Conservation (phyloP, 2,888 invertebrate species). For the Callinectes sapidus region DNA sequence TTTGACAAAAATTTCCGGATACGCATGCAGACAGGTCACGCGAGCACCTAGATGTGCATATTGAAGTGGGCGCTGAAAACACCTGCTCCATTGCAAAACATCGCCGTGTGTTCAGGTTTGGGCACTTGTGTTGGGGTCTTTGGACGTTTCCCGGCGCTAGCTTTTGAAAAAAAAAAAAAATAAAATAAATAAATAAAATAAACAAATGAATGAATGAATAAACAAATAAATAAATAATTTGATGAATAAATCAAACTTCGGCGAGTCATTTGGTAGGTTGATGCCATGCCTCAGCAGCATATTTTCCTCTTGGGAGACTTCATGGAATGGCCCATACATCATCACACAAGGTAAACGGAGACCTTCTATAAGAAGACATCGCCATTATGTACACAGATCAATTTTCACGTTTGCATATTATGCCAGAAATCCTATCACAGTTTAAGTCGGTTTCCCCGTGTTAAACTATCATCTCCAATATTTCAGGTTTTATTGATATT, state of each 20-base stretch:
- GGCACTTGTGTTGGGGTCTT: constrained; percentile 22
- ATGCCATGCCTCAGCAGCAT: not conserved
- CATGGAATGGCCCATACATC: not conserved
- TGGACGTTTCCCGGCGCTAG: constrained; percentile 16
- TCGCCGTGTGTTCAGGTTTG: constrained; percentile 28
- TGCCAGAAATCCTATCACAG: constrained; percentile 45
- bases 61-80: not conserved
- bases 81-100: constrained; percentile 18
- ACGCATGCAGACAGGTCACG: constrained; percentile 30
- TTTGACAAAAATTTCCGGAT: constrained; percentile 15
- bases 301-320: not conserved
- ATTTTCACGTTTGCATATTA: constrained; percentile 29
- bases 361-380: not conserved
- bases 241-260: not conserved
- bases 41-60: constrained; percentile 18
- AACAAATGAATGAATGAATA: not conserved
- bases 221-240: not conserved
- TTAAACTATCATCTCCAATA: not conserved
- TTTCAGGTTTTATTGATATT: not conserved
- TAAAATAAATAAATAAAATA: too few relatives aligned
- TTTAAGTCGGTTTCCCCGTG: not conserved
- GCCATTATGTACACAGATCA: constrained; percentile 10
- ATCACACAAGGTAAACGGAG: constrained; percentile 1
- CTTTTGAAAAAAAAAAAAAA: not conserved
- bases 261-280: not conserved